phyloP scores from a whole-genome alignment of 2,797 vertebrate genomes.

The Hirundo rustica region DNA sequence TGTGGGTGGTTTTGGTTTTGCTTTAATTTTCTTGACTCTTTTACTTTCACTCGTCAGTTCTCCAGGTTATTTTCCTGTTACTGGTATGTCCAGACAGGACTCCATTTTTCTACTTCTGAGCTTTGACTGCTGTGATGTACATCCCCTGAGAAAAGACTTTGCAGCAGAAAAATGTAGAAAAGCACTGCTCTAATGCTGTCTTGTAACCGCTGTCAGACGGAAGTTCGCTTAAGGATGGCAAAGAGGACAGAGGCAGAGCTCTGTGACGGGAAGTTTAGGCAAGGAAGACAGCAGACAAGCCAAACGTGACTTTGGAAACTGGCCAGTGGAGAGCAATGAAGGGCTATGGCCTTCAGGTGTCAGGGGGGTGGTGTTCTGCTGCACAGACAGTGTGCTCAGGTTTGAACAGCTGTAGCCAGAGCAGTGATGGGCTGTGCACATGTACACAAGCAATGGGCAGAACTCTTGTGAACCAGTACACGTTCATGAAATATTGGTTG shows the following conservation, averaged over 20 bases:
- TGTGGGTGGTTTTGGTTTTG: not conserved
- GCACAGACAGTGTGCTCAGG: accelerated
- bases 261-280: not conserved
- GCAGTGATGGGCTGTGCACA: not conserved
- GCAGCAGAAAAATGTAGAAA: not conserved
- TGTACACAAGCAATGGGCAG: accelerated
- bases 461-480: not conserved
- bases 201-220: not conserved
- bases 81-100: not conserved
- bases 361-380: not conserved
- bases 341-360: not conserved
- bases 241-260: not conserved
- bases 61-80: not conserved
- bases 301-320: not conserved
- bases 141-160: not conserved
- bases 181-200: not conserved
- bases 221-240: not conserved
- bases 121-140: not conserved
- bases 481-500: accelerated
- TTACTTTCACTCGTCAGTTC: not conserved
- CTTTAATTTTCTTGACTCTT: not conserved
- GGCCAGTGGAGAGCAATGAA: not conserved
- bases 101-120: not conserved
- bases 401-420: not conserved
- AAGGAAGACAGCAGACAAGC: not conserved